Conservation (phyloP, 2,113 vertebrate species). For the Mellivora capensis region DNA sequence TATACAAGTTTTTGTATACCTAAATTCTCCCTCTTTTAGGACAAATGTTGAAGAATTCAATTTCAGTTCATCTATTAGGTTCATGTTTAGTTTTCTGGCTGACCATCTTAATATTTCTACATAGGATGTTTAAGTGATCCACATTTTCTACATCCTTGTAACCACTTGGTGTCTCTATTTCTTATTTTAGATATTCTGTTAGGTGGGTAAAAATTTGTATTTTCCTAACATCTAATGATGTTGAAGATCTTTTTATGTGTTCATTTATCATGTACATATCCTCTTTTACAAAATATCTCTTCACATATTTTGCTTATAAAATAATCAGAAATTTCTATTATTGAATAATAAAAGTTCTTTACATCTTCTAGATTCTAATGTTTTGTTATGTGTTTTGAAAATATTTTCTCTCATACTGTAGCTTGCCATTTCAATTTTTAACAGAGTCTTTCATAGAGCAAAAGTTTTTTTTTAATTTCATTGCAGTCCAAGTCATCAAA, state of each 20-base stretch:
- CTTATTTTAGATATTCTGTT: background rate
- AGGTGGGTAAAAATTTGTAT: background rate
- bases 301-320: background rate
- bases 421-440: background rate
- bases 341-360: background rate
- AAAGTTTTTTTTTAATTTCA: background rate
- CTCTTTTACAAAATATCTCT: background rate
- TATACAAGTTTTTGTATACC: background rate
- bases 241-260: background rate
- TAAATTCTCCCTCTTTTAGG: background rate
- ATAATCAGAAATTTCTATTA: background rate
- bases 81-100: background rate
- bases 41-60: background rate
- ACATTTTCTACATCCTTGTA: background rate
- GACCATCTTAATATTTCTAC: background rate
- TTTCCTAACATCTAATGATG: background rate
- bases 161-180: background rate
- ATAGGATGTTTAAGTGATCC: background rate
- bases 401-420: background rate
- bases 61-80: background rate
- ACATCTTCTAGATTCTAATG: background rate
- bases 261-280: background rate
- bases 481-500: background rate
- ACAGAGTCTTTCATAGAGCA: background rate
- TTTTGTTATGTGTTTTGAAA: background rate